phyloP scores from a whole-genome alignment of 2,797 vertebrate species.

The Mormyrops attenuatus region DNA sequence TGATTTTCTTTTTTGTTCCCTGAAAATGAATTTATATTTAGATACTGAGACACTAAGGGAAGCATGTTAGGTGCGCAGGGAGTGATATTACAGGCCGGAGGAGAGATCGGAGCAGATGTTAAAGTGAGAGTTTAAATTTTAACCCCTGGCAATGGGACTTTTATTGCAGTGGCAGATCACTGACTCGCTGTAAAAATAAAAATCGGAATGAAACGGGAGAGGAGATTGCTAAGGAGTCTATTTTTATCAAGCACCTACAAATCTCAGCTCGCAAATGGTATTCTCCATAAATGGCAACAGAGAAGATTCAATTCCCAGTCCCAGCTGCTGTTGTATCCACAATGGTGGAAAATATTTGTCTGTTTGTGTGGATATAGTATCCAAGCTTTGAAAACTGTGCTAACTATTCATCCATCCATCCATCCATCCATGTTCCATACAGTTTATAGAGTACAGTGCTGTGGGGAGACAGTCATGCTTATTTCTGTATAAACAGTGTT shows the following conservation, averaged over 20 bases:
- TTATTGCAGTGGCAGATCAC: neutral
- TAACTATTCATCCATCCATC: neutral
- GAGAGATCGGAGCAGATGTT: neutral
- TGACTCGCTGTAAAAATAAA: neutral
- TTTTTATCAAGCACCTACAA: slow-evolving; percentile 5
- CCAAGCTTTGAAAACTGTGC: slow-evolving; percentile 19
- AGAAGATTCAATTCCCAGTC: neutral
- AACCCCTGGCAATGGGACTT: neutral
- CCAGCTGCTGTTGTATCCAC: neutral
- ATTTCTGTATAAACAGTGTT: neutral
- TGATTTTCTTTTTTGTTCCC: neutral
- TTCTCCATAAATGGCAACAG: neutral
- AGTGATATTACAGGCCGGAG: neutral
- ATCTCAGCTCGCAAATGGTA: neutral
- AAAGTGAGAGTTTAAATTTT: neutral
- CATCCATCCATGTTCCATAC: neutral
- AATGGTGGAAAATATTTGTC: neutral
- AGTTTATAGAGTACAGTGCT: neutral
- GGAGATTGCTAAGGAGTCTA: neutral
- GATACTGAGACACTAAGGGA: neutral
- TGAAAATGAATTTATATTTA: neutral
- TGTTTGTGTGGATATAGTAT: neutral
- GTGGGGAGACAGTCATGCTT: neutral
- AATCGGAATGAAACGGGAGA: neutral
- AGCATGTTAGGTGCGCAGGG: neutral